A percentile compares a stretch with the other conserved stretches of the same genome.
phyloP scores from a whole-genome alignment of 2,797 vertebrate genomes.

The Fringilla coelebs region DNA sequence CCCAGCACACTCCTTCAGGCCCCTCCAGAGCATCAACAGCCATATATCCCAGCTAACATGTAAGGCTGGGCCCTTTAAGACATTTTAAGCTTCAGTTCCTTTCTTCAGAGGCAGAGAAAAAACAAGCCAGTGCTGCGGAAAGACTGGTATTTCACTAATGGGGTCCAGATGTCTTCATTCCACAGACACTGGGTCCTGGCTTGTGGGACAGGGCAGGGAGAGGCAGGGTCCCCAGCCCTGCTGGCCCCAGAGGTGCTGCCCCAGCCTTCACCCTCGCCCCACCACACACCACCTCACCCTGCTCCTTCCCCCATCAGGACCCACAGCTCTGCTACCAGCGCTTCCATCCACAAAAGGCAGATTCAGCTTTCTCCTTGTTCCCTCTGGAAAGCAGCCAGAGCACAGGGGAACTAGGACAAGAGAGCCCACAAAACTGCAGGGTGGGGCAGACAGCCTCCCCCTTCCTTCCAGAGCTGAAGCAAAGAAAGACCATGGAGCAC shows the following conservation, averaged over 20 bases:
- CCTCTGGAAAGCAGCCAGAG: constrained; percentile 15
- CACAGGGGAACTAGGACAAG: constrained; percentile 1
- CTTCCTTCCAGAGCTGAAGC: background rate
- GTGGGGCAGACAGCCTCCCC: background rate
- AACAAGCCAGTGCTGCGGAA: constrained; percentile 45
- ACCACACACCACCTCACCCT: background rate
- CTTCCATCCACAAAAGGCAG: background rate
- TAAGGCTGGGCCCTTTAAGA: constrained; percentile 51
- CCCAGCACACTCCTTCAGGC: constrained; percentile 1
- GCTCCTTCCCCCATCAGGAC: background rate
- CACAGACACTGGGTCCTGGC: background rate
- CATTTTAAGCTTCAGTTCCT: constrained; percentile 40
- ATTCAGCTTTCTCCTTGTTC: background rate
- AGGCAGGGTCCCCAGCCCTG: background rate
- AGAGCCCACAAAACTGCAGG: background rate
- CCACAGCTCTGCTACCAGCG: background rate
- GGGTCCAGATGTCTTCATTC: constrained; percentile 65
- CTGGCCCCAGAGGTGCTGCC: background rate
- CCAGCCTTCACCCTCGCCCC: background rate
- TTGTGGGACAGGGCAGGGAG: background rate
- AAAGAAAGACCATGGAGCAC: background rate
- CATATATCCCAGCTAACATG: background rate
- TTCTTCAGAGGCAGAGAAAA: constrained; percentile 36
- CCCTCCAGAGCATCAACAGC: background rate
- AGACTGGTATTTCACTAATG: constrained; percentile 68